Conservation (phyloP, 2,888 invertebrate genomes). For the Pardosa pseudoannulata region DNA sequence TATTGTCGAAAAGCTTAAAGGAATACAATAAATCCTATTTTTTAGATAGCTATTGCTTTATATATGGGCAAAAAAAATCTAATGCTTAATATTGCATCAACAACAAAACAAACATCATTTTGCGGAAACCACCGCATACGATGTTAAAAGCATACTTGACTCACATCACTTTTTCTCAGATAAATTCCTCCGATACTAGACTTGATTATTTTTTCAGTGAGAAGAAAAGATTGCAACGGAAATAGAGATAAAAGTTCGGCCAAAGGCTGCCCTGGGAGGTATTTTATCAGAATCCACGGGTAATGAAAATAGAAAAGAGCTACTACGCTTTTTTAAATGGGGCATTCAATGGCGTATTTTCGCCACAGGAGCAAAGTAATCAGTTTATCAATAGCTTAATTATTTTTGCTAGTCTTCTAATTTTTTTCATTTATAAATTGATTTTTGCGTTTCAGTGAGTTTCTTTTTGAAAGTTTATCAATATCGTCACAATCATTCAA, state of each 20-base stretch:
- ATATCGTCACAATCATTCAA: neutral
- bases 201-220: constrained; percentile 34
- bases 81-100: neutral
- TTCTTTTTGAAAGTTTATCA: neutral
- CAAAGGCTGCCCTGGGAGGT: constrained; percentile 12
- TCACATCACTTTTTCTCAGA: constrained; percentile 6
- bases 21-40: too few relatives aligned
- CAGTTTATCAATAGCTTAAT: constrained; percentile 19
- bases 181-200: constrained; percentile 11
- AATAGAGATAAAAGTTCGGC: constrained; percentile 16
- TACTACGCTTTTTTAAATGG: constrained; percentile 4
- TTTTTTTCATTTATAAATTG: neutral
- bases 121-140: neutral
- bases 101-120: neutral
- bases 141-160: constrained; percentile 5
- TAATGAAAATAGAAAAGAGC: constrained; percentile 13
- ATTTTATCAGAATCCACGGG: constrained; percentile 15
- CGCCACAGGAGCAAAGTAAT: constrained; percentile 4
- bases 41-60: too few relatives aligned
- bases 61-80: too few relatives aligned
- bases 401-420: neutral
- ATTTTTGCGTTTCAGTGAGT: neutral
- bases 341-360: constrained; percentile 1
- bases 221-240: constrained; percentile 38
- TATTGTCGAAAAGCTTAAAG: too few relatives aligned